Evolutionary conservation across 2,113 vertebrate genomes (phyloP).

Genomic region (Nothoprocta perdicaria): DNA sequence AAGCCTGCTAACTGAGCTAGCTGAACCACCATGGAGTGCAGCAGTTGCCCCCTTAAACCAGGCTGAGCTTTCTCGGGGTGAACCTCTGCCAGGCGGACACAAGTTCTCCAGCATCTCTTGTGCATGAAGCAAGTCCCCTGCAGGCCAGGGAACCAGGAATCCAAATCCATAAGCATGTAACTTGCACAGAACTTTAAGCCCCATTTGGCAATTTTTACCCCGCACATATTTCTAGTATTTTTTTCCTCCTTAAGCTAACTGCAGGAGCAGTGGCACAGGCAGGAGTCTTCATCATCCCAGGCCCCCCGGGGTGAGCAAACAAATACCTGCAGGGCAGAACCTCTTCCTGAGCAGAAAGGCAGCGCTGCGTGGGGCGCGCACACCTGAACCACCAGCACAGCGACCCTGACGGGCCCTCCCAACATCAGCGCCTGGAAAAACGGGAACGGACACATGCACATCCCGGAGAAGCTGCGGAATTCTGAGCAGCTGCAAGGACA

Average conservation of each 20-base stretch:
- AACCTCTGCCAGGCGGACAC: not conserved
- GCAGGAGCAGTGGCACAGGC: not conserved
- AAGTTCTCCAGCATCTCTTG: not conserved
- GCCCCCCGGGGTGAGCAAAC: not conserved
- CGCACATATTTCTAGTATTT: not conserved
- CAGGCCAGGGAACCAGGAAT: not conserved
- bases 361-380: fast-evolving
- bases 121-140: not conserved
- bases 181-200: not conserved
- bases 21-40: not conserved
- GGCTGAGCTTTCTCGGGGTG: not conserved
- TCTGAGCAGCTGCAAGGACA: constrained; percentile 57
- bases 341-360: not conserved
- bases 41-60: not conserved
- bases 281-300: not conserved
- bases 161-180: not conserved
- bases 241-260: not conserved
- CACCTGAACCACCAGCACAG: not conserved
- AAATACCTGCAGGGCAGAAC: not conserved
- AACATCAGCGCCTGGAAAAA: constrained; percentile 9
- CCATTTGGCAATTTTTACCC: not conserved
- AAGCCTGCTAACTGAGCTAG: not conserved
- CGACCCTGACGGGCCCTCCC: constrained; percentile 9
- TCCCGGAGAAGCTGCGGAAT: constrained; percentile 26
- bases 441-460: not conserved